Evolutionary conservation across 2,888 invertebrate genomes (phyloP).

Genomic region (Orthosia gothica): DNA sequence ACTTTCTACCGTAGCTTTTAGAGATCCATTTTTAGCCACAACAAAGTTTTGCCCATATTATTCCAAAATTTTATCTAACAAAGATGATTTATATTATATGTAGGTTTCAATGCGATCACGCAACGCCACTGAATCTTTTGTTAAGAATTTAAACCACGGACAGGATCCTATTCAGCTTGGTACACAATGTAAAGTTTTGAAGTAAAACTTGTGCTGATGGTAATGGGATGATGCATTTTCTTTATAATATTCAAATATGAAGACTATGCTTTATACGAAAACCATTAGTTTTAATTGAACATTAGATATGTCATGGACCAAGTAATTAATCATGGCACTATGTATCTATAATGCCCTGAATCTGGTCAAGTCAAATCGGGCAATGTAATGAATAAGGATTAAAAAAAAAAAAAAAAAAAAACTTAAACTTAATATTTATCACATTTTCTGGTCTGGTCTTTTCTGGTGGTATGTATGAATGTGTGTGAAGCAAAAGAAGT

Average conservation of each 20-base stretch:
- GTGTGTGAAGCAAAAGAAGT: no score
- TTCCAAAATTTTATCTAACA: constrained; percentile 12
- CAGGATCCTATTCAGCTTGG: constrained; percentile 41
- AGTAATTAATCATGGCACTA: no score
- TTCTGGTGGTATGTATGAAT: no score
- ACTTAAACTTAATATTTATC: no score
- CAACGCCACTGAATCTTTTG: constrained; percentile 45
- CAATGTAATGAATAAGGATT: no score
- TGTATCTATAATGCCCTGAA: no score
- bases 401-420: no score
- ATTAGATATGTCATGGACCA: background rate
- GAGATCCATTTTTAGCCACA: background rate
- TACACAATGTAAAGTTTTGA: constrained; percentile 45
- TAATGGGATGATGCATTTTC: constrained; percentile 14
- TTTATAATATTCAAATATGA: background rate
- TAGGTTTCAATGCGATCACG: constrained; percentile 19
- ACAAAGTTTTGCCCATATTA: background rate
- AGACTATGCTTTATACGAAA: background rate
- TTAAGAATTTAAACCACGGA: constrained; percentile 45
- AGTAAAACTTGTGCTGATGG: constrained; percentile 29
- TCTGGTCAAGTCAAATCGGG: no score
- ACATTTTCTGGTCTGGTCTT: no score
- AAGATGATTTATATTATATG: constrained; percentile 36
- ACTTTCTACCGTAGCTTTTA: background rate
- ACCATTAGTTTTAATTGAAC: background rate